These are phyloP conservation scores for Tautogolabrus adspersus DNA, from an alignment of 2,113 vertebrate genomes.

Conservation along the genomic window DNA sequence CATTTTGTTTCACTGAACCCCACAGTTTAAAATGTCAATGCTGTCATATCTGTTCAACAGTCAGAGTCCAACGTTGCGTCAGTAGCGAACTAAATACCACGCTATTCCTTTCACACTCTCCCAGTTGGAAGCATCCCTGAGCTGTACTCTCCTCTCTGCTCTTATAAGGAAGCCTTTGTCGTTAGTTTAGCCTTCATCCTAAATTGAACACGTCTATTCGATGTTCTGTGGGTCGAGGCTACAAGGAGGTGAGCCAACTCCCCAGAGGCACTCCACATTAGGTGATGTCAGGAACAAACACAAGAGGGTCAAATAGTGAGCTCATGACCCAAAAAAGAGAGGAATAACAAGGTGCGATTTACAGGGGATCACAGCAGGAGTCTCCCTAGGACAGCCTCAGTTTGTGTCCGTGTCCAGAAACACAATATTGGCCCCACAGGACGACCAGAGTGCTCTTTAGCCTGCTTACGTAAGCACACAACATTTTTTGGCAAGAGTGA, in stretches of 20 bases:
- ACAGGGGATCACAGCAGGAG: constrained; percentile 61
- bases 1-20: background rate
- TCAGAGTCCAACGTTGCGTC: constrained; percentile 12
- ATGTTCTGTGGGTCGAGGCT: constrained; percentile 3
- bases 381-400: constrained; percentile 47
- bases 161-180: constrained; percentile 59
- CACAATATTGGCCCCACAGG: constrained; percentile 23
- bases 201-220: constrained; percentile 23
- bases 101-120: constrained; percentile 5
- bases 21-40: constrained; percentile 5
- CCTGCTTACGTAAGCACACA: constrained; percentile 39
- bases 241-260: constrained; percentile 24
- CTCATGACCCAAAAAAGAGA: background rate
- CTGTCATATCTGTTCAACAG: constrained; percentile 16
- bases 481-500: constrained; percentile 9
- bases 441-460: constrained; percentile 24
- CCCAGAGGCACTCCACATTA: constrained; percentile 28
- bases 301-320: constrained; percentile 22
- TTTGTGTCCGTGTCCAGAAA: constrained; percentile 19
- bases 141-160: constrained; percentile 44
- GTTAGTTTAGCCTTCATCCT: constrained; percentile 1
- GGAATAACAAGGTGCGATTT: constrained; percentile 19
- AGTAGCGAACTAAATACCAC: background rate
- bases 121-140: background rate
- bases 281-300: constrained; percentile 48